Evolutionary conservation across 2,888 invertebrate species (phyloP), one percentile per base, ranked within the genome.

Genomic region (Polietes domitor): DNA sequence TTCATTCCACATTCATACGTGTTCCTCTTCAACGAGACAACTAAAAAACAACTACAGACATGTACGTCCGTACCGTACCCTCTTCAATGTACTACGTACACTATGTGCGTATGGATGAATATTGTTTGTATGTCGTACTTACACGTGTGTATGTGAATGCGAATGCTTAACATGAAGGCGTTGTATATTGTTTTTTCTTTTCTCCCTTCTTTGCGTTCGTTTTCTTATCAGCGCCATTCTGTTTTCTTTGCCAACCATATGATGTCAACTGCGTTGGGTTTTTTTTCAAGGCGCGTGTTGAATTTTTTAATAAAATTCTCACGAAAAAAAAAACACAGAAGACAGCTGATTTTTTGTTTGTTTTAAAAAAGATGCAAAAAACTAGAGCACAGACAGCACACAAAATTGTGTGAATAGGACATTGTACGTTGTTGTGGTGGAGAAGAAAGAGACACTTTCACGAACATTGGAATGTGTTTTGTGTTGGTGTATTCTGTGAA

Each of bases 1-100:
- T 70, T 74, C 19, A 47, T 79, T 68, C 21, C 24, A 65, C 65
- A 55, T 61, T 68, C 47, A 58, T 24, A 58, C 41, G 41, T 58
- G 15, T 58, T 37, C 37, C 37, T 7, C 4, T 12, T 37, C 6
- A 37, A 37, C 37, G 37, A 37, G 12, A 37, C 37, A 37, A 37
- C 4, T 12, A 37, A 37, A n/a, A 37, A 37, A 37, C 37, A 37
- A 9, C 37, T 1, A 37, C 37, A 37, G 10, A 3, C 37, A 37
- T 37, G 10, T 3, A 7, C 37, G 32, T 7, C 3, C 32, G 32
- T 32, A 32, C 7, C 32, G 37, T 37, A 37, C 12, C 1, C 4
- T 10, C 12, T 37, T 37, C 37, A 32, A 32, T 7, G 32, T 32
- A 32, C 32, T 3, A 32, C 32, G 32, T n/a, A 7, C 32, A 32